Base-by-base conservation (phyloP, 2,888 invertebrate species). In the Proisotoma minuta region DNA sequence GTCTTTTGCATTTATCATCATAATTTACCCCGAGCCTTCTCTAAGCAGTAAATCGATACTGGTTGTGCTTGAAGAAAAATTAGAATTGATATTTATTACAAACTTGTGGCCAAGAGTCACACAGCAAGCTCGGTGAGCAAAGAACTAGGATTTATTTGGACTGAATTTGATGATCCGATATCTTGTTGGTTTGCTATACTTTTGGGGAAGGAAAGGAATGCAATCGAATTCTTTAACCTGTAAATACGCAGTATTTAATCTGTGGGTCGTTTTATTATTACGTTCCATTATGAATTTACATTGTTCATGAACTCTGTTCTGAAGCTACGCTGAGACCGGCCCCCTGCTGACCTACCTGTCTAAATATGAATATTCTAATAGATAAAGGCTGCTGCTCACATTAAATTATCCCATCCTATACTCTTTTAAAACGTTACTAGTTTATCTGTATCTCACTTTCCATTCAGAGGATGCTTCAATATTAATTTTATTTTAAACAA, bases 331-430 rank as follows among this genome's bases (percentile, higher is more conserved):
- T 49, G 54, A 56, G 56, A 60, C 60, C 60, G 66, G 58, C 63
- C 56, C 52, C 66, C 66, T 56, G 54, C 63, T 53, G 59, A 47
- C 51, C 58, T 61, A 66, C 66, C 66, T 66, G 66, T 63, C 66
- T 59, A 66, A 66, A 66, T 66, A 66, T 66, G 60, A 62, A 66
- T 66, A 63, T 66, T 66, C 66, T 62, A 63, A 65, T 66, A 66
- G 62, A 49, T 63, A 59, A 54, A 66, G 60, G 62, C 58, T 66
- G 62, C 58, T 66, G 40, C 54, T 58, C 66, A 63, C 60, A 60
- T 60, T 60, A 60, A 60, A 60, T 60, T 60, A 60, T 56, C 60
- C 43, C 34, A 54, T 54, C 22, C 24, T 24, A 49, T 54, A 39
- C 56, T 56, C 52, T 40, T 39, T 5, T n/a, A n/a, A n/a, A n/a